Evolutionary conservation across 2,113 vertebrate species (phyloP).

Genomic region (Gnathochromis pfefferi): DNA sequence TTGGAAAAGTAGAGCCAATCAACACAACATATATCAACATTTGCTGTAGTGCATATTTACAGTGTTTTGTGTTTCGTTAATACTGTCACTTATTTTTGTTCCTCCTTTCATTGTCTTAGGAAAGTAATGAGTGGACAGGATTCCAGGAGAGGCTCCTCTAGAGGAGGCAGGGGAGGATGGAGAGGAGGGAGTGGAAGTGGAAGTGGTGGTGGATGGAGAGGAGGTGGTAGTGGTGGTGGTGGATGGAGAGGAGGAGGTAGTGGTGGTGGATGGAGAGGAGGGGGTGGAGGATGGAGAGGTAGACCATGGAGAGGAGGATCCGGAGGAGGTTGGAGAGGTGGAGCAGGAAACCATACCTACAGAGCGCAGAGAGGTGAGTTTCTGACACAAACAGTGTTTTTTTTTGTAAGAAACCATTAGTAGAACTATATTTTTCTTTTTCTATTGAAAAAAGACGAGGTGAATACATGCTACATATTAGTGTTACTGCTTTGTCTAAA

Average conservation of each 20-base stretch:
- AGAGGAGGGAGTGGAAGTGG: background rate
- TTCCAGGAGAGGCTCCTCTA: conserved; percentile 53
- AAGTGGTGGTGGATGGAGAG: background rate
- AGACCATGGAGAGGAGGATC: conserved; percentile 1
- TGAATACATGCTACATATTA: background rate
- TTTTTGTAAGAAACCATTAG: background rate
- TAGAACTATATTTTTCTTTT: background rate
- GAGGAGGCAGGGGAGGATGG: conserved; percentile 52
- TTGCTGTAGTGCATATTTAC: fast-evolving
- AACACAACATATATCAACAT: background rate
- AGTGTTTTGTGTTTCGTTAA: background rate
- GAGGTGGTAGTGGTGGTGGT: background rate
- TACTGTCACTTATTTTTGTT: background rate
- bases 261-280: background rate
- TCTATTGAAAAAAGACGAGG: background rate
- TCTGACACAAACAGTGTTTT: background rate
- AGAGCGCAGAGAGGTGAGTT: conserved; percentile 41
- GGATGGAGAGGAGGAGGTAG: background rate
- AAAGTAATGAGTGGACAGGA: conserved; percentile 54
- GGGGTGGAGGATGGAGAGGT: background rate
- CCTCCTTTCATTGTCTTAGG: background rate
- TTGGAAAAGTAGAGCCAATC: background rate
- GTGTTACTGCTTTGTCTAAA: background rate
- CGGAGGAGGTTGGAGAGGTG: background rate
- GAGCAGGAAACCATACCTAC: background rate